These are phyloP conservation scores for Clistopyga incitator DNA, from an alignment of 2,888 invertebrate species.

Conservation along the genomic window DNA sequence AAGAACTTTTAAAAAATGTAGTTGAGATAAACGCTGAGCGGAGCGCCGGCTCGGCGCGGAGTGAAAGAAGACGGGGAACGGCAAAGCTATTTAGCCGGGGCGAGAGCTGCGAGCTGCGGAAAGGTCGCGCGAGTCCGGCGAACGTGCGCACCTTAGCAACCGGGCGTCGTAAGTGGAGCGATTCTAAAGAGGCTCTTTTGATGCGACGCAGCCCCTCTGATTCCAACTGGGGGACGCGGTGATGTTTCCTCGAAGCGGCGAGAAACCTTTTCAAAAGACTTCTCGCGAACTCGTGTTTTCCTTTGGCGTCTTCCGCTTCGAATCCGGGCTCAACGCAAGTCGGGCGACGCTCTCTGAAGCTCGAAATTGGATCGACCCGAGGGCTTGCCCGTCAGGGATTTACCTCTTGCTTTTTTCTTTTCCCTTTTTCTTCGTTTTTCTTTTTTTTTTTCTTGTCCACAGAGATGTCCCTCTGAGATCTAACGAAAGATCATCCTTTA, in stretches of 20 bases:
- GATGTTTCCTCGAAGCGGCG: slow-evolving; percentile 38
- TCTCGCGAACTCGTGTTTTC: slow-evolving; percentile 49
- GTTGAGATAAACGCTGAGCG: slow-evolving; percentile 22
- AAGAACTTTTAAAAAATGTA: slow-evolving; percentile 10
- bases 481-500: slow-evolving; percentile 73
- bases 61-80: not conserved
- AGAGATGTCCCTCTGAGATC: slow-evolving; percentile 35
- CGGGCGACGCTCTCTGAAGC: slow-evolving; percentile 58
- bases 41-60: not conserved
- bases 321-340: slow-evolving; percentile 36
- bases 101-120: slow-evolving; percentile 2
- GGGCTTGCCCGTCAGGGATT: slow-evolving; percentile 41
- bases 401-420: slow-evolving; percentile 7
- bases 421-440: slow-evolving; percentile 17
- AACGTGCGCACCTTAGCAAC: slow-evolving; percentile 32
- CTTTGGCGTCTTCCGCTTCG: slow-evolving; percentile 55
- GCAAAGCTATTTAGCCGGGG: slow-evolving; percentile 50
- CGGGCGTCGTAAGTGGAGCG: slow-evolving; percentile 61
- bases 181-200: slow-evolving; percentile 62
- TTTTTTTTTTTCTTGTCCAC: not conserved
- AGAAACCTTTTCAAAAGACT: slow-evolving; percentile 50
- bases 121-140: slow-evolving; percentile 24
- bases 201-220: slow-evolving; percentile 38
- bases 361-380: slow-evolving; percentile 67
- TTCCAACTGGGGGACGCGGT: slow-evolving; percentile 39